Conservation (phyloP, 2,113 vertebrate genomes). For the Reinhardtius hippoglossoides region DNA sequence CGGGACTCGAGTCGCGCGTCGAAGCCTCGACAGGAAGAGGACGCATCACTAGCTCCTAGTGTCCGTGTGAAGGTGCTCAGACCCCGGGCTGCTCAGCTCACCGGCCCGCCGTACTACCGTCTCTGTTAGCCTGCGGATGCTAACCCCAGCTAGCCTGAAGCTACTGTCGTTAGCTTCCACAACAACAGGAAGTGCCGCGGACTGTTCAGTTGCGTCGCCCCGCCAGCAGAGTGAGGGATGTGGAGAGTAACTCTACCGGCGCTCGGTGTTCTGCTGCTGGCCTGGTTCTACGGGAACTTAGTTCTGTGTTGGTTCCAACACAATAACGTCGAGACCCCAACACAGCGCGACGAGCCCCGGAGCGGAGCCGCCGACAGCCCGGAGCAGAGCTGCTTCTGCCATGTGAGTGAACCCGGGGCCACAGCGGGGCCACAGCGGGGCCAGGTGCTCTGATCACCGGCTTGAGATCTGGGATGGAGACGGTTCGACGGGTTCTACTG, state of each 20-base stretch:
- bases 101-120: background rate
- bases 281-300: conserved; percentile 70
- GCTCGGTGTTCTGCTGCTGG: conserved; percentile 49
- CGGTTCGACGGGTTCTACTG: background rate
- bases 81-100: background rate
- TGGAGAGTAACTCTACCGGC: conserved; percentile 54
- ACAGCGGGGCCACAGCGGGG: too few relatives aligned
- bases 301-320: conserved; percentile 77
- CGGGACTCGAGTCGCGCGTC: too few relatives aligned
- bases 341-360: conserved; percentile 41
- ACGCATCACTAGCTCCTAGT: accelerated
- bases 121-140: conserved; percentile 47
- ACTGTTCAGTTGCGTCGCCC: background rate
- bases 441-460: too few relatives aligned
- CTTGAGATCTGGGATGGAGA: too few relatives aligned
- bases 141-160: conserved; percentile 34
- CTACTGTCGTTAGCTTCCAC: conserved; percentile 21
- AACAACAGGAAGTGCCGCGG: background rate
- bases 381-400: conserved; percentile 84
- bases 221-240: conserved; percentile 59
- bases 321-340: conserved; percentile 43
- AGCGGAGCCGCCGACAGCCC: conserved; percentile 18
- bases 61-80: conserved; percentile 1
- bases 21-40: too few relatives aligned
- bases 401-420: conserved; percentile 65